These are phyloP conservation scores for Drosophila elegans DNA, from an alignment of 1,140 invertebrate genomes.

Conservation along the genomic window DNA sequence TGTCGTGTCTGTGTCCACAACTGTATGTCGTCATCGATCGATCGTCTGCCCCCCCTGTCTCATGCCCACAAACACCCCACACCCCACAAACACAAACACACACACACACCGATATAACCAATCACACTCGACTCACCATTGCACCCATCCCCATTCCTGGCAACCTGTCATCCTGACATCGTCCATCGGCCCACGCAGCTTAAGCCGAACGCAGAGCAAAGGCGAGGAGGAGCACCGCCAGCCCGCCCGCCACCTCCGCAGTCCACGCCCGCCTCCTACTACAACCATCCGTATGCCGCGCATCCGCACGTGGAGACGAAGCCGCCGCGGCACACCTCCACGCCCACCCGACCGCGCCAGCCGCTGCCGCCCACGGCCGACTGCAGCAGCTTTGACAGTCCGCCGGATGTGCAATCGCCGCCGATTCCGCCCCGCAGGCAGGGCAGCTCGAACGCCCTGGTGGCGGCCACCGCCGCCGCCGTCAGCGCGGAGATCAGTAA, in stretches of 20 bases:
- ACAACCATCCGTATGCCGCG: slow-evolving; percentile 76
- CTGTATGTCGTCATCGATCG: slow-evolving; percentile 45
- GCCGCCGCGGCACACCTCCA: slow-evolving; percentile 62
- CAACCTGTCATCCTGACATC: slow-evolving; percentile 5
- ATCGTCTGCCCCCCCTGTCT: slow-evolving; percentile 51
- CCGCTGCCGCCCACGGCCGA: slow-evolving; percentile 61
- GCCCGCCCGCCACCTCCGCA: slow-evolving; percentile 73
- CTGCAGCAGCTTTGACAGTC: slow-evolving; percentile 70
- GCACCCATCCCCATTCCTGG: slow-evolving; percentile 26
- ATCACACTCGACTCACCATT: slow-evolving; percentile 22
- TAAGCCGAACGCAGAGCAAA: slow-evolving; percentile 72
- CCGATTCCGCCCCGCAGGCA: slow-evolving; percentile 79
- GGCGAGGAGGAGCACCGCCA: slow-evolving; percentile 58
- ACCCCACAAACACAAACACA: slow-evolving; percentile 21
- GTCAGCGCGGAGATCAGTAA: slow-evolving; percentile 75
- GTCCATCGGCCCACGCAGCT: slow-evolving; percentile 58
- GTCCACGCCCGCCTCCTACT: slow-evolving; percentile 59
- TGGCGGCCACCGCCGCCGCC: slow-evolving; percentile 74
- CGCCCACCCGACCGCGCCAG: slow-evolving; percentile 42
- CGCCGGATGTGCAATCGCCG: slow-evolving; percentile 81
- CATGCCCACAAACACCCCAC: slow-evolving; percentile 33
- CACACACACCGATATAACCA: slow-evolving; percentile 12
- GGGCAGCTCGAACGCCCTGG: slow-evolving; percentile 60
- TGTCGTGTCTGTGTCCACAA: slow-evolving; percentile 54
- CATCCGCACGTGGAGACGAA: slow-evolving; percentile 54